These are phyloP conservation scores for Carabus problematicus DNA, from an alignment of 2,888 invertebrate species.

Conservation along the genomic window DNA sequence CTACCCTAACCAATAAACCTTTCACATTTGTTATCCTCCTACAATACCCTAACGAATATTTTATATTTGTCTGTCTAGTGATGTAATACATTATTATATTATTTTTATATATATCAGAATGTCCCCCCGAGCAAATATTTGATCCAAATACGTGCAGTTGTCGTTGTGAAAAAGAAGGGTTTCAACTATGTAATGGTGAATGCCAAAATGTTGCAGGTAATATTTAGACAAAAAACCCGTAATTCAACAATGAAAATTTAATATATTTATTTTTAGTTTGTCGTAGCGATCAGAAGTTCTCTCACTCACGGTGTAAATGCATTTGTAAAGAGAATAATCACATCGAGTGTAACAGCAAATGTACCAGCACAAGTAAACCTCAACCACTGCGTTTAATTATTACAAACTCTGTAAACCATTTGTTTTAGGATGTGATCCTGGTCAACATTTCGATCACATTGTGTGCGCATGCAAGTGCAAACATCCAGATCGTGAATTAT, in stretches of 20 bases:
- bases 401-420: too few relatives aligned
- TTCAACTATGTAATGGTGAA: neutral
- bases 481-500: neutral
- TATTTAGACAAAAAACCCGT: neutral
- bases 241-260: neutral
- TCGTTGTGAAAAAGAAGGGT: neutral
- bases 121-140: constrained; percentile 1
- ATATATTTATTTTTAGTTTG: neutral
- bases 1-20: too few relatives aligned
- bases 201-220: neutral
- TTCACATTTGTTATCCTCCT: too few relatives aligned
- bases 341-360: neutral
- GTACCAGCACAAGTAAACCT: constrained; percentile 1
- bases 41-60: neutral
- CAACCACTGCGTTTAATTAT: neutral
- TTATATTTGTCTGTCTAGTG: too few relatives aligned
- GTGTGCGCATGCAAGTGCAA: neutral
- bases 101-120: neutral
- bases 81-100: constrained; percentile 8
- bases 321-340: neutral
- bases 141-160: neutral
- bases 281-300: neutral
- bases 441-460: neutral
- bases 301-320: neutral
- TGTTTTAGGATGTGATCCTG: neutral